These are phyloP conservation scores for Megalopta genalis DNA, from an alignment of 1,140 invertebrate genomes.

Conservation along the genomic window DNA sequence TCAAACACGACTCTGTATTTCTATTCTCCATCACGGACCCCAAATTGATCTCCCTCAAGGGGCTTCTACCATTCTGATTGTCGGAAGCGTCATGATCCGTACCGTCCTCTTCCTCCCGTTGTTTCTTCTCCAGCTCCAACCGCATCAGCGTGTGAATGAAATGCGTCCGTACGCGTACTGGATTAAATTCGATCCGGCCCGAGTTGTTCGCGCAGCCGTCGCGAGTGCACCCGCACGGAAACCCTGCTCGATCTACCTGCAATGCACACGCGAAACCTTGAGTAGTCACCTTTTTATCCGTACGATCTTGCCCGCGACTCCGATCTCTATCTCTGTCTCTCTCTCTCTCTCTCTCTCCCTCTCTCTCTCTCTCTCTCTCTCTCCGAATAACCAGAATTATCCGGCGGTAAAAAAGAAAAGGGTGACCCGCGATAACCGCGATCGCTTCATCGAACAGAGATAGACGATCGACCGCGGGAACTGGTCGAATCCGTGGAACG, in stretches of 20 bases:
- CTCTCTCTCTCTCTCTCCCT: no score
- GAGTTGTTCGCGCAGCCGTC: conserved; percentile 96
- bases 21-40: conserved; percentile 80
- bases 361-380: no score
- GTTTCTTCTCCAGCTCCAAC: conserved; percentile 93
- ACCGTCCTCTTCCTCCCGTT: conserved; percentile 74
- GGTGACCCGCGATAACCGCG: no score
- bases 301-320: no score
- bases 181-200: conserved; percentile 97
- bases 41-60: conserved; percentile 81
- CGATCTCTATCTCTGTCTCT: no score
- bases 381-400: no score
- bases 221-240: conserved; percentile 97
- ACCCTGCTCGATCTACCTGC: conserved; percentile 94
- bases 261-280: not conserved
- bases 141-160: conserved; percentile 98
- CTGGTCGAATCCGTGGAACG: no score
- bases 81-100: conserved; percentile 60
- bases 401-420: no score
- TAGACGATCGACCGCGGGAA: no score
- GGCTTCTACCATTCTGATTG: conserved; percentile 61
- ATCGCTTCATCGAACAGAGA: no score
- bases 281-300: no score
- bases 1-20: conserved; percentile 82
- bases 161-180: conserved; percentile 96